A percentile compares a stretch with the other conserved stretches of the same genome.
Evolutionary conservation across 2,797 vertebrate genomes (phyloP).

Genomic region (Linurgus olivaceus): DNA sequence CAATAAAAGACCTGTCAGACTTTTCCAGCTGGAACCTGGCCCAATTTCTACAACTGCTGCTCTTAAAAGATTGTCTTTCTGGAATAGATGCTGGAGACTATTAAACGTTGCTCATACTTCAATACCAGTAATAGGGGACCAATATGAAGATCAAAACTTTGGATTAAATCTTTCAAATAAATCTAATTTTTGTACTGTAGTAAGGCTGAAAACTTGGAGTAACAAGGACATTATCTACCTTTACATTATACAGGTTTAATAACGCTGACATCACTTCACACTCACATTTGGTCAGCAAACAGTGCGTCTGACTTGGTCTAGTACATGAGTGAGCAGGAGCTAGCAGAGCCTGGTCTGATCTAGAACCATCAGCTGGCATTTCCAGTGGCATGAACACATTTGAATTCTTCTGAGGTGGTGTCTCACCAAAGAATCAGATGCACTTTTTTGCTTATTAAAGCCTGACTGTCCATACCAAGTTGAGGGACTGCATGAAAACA

Average conservation of each 20-base stretch:
- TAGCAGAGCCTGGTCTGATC: not conserved
- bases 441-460: not conserved
- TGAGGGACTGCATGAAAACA: not conserved
- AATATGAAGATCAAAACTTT: accelerated
- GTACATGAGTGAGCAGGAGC: accelerated
- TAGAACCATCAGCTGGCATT: not conserved
- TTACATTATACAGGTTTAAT: not conserved
- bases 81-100: not conserved
- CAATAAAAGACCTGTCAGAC: not conserved
- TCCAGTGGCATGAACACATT: not conserved
- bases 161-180: not conserved
- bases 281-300: not conserved
- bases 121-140: not conserved
- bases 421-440: not conserved
- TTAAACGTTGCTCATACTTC: not conserved
- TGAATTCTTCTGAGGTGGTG: not conserved
- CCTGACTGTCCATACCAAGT: not conserved
- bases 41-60: not conserved
- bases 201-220: not conserved
- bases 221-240: not conserved
- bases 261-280: not conserved
- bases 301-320: not conserved
- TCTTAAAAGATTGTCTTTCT: not conserved
- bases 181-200: not conserved
- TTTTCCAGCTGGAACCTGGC: not conserved